phyloP scores from a whole-genome alignment of 2,888 invertebrate genomes.

The Himalopsyche anomala region DNA sequence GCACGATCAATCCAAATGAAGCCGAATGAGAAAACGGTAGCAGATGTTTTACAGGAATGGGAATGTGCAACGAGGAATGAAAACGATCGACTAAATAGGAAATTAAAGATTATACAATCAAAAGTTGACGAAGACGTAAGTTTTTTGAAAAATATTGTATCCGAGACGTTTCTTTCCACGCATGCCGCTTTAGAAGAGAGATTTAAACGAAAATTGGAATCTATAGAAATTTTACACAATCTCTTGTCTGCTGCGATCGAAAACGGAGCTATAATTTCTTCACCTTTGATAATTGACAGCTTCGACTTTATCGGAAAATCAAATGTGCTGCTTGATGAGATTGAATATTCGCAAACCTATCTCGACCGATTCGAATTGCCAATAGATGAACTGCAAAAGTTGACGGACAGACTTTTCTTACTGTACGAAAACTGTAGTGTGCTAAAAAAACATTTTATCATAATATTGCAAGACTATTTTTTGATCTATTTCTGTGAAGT shows the following conservation, averaged over 20 bases:
- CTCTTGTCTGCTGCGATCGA: constrained; percentile 74
- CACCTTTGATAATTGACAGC: constrained; percentile 74
- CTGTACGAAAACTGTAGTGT: constrained; percentile 61
- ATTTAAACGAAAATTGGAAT: constrained; percentile 72
- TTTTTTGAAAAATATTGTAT: constrained; percentile 70
- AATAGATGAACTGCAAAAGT: constrained; percentile 71
- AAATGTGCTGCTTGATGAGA: constrained; percentile 69
- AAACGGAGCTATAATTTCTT: constrained; percentile 72
- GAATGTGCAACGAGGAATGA: constrained; percentile 77
- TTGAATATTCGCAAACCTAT: constrained; percentile 16
- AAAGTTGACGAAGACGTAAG: constrained; percentile 73
- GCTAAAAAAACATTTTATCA: constrained; percentile 75
- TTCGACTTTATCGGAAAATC: constrained; percentile 71
- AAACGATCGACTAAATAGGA: constrained; percentile 73
- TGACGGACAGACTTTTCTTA: constrained; percentile 70
- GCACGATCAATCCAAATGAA: background rate
- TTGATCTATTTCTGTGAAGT: constrained; percentile 69
- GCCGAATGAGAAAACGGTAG: background rate
- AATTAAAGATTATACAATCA: constrained; percentile 71
- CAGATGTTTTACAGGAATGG: constrained; percentile 78
- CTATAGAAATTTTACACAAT: constrained; percentile 76
- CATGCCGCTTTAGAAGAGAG: constrained; percentile 73
- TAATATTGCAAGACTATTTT: constrained; percentile 76
- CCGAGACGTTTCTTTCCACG: constrained; percentile 72
- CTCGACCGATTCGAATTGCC: constrained; percentile 70